phyloP scores from a whole-genome alignment of 92 coral and sea anemone species.

The Meandrina meandrites region DNA sequence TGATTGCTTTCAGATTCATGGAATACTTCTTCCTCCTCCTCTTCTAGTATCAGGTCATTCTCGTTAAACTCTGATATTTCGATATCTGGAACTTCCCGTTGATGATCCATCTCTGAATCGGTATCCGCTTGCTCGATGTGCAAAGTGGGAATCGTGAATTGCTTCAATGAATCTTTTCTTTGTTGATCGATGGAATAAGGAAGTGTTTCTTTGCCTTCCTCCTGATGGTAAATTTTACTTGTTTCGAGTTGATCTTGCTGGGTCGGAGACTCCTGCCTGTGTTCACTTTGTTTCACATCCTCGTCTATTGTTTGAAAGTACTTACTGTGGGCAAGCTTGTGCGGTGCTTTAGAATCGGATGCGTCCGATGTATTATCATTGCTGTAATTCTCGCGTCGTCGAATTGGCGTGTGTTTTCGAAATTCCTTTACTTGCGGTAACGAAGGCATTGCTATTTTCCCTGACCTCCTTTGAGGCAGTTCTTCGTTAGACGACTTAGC shows the following conservation, averaged over 20 bases:
- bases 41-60: constrained; percentile 41
- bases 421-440: constrained; percentile 8
- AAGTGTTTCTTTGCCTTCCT: neutral
- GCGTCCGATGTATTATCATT: constrained; percentile 20
- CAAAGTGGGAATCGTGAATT: constrained; percentile 56
- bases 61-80: constrained; percentile 75
- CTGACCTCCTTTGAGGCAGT: neutral
- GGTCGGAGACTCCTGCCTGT: neutral
- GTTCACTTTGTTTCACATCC: neutral
- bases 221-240: neutral
- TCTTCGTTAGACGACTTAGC: neutral
- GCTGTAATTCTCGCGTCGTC: neutral
- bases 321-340: neutral
- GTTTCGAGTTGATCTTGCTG: neutral
- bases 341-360: constrained; percentile 2
- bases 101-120: constrained; percentile 26
- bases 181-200: neutral
- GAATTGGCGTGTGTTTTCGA: neutral
- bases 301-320: neutral
- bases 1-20: neutral
- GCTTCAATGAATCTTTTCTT: neutral
- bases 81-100: constrained; percentile 53
- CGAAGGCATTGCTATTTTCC: constrained; percentile 3
- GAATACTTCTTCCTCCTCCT: constrained; percentile 17
- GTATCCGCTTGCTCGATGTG: constrained; percentile 63